Evolutionary conservation across 2,888 invertebrate species (phyloP).

Genomic region (Epirrita christyi): DNA sequence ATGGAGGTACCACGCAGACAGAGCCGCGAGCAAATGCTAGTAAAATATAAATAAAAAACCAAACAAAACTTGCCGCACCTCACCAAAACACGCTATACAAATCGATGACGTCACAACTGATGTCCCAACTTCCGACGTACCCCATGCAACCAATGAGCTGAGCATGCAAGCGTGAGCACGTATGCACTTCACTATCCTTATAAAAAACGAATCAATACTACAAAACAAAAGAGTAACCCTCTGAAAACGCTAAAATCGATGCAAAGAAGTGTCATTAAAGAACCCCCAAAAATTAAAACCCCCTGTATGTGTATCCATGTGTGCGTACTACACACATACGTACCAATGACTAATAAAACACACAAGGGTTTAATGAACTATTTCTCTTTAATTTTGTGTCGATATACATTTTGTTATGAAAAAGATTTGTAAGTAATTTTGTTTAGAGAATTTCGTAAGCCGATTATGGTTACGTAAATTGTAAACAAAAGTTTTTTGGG

Average conservation of each 20-base stretch:
- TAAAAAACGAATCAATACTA: conserved; percentile 71
- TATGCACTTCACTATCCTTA: conserved; percentile 62
- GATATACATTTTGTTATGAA: background rate
- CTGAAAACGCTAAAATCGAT: conserved; percentile 80
- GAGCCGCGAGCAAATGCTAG: too few species aligned
- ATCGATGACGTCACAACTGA: conserved; percentile 46
- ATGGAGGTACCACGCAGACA: too few species aligned
- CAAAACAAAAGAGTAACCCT: conserved; percentile 82
- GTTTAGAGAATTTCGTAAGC: conserved; percentile 7
- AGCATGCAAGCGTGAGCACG: conserved; percentile 53
- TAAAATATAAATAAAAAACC: background rate
- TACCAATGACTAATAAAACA: conserved; percentile 56
- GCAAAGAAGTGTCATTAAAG: conserved; percentile 84
- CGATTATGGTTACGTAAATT: conserved; percentile 13
- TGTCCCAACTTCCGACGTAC: conserved; percentile 34
- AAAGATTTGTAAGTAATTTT: background rate
- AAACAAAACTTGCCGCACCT: conserved; percentile 3
- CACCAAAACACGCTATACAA: conserved; percentile 2
- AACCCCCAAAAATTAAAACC: conserved; percentile 83
- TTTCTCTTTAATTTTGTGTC: conserved; percentile 33
- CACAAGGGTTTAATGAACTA: conserved; percentile 51
- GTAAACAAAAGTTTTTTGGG: conserved; percentile 9
- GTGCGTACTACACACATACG: conserved; percentile 57
- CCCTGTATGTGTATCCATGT: conserved; percentile 46
- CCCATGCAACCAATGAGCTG: conserved; percentile 38